Evolutionary conservation across 2,797 vertebrate species (phyloP), one percentile per base, ranked within the genome.

Genomic region (Simalia tracyae): DNA sequence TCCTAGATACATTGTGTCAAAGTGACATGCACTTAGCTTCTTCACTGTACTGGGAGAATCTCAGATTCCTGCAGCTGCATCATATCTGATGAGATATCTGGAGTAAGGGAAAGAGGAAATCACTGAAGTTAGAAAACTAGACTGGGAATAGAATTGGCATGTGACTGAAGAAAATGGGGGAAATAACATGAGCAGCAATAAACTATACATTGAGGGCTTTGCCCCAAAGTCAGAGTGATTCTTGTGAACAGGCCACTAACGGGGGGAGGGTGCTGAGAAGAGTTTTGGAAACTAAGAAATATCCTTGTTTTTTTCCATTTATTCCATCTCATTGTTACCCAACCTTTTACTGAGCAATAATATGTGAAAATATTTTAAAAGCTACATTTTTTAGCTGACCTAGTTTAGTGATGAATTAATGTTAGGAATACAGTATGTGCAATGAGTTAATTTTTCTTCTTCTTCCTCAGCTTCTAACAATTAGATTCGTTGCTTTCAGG

Each of bases 51-150:
- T 46, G 12, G 31, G 24, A 86, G 84, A 26, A 87, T 86, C 91
- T 95, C 91, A 3, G 15, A 91, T 92, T 95, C 91, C 92, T 2
- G 1, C 95, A 95, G 94, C 92, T 95, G 93, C 90, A 92, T 31
- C 94, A 91, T 93, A 95, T 96, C 94, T 89, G 93, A 3, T 36
- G 84, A 89, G 64, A 87, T 81, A 92, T 87, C 72, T 22, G 88
- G 36, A n/a, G 63, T n/a, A 60, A 84, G 15, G 3, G 1, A 4
- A 14, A 72, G 5, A 0, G 17, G 63, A 60, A 92, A 94, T 2
- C 56, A 1, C 61, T 57, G 0, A 88, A 93, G 56, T 3, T 81
- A 2, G 72, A n/a, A 88, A 91, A 76, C 26, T 64, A 86, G 26
- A 60, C 17, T 90, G 50, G 60, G 60, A 84, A 88, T 88, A 84